phyloP scores from a whole-genome alignment of 2,797 vertebrate species.

The Acipenser ruthenus region DNA sequence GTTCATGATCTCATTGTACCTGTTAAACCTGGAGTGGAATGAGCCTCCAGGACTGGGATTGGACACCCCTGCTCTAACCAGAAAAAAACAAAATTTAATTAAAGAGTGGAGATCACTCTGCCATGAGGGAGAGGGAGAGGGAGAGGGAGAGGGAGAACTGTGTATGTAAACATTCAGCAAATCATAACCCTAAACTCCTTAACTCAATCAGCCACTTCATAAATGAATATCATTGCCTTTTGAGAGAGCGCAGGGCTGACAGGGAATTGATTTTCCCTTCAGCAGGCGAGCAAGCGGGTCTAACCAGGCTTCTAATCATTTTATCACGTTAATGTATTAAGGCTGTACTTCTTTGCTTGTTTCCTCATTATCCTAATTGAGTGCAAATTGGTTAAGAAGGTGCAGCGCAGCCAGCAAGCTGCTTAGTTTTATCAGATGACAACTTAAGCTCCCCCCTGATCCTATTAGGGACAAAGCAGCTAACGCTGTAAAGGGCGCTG shows the following conservation, averaged over 20 bases:
- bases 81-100: too few relatives aligned
- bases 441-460: slow-evolving; percentile 71
- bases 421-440: slow-evolving; percentile 89
- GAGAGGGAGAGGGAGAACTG: background rate
- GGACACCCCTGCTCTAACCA: background rate
- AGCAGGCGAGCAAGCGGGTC: slow-evolving; percentile 14
- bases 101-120: too few relatives aligned
- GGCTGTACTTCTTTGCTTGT: slow-evolving; percentile 63
- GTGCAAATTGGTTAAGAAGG: slow-evolving; percentile 76
- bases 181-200: slow-evolving; percentile 12
- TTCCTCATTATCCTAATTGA: slow-evolving; percentile 77
- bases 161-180: background rate
- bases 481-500: slow-evolving; percentile 72
- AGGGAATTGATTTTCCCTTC: slow-evolving; percentile 49
- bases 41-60: too few relatives aligned
- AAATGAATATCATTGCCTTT: slow-evolving; percentile 48
- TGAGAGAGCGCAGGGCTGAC: slow-evolving; percentile 29
- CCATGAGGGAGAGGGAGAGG: background rate
- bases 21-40: too few relatives aligned
- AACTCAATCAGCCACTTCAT: slow-evolving; percentile 30
- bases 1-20: too few relatives aligned
- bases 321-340: slow-evolving; percentile 69
- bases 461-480: slow-evolving; percentile 79
- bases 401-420: slow-evolving; percentile 67
- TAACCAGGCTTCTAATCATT: slow-evolving; percentile 59